phyloP scores from a whole-genome alignment of 2,888 invertebrate species.

The Amblyteles armatorius region DNA sequence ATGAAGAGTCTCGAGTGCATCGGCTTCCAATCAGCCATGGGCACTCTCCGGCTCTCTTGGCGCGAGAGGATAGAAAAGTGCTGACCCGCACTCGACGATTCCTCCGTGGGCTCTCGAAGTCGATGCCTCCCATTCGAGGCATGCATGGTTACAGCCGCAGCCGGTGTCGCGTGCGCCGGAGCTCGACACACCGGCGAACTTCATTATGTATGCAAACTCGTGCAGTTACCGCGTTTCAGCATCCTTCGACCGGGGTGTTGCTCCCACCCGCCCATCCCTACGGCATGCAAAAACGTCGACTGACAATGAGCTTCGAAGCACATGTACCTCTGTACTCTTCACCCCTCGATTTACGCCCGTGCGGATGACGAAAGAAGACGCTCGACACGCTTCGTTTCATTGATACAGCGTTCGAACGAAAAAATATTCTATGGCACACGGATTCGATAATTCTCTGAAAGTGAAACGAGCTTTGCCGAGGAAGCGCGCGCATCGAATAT shows the following conservation, averaged over 20 bases:
- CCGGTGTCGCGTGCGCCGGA: constrained; percentile 51
- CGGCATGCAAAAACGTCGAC: constrained; percentile 56
- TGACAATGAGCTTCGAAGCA: constrained; percentile 54
- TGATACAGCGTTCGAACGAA: not conserved
- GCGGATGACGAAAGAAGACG: constrained; percentile 2
- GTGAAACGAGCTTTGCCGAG: constrained; percentile 18
- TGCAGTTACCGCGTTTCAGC: constrained; percentile 57
- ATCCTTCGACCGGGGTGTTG: constrained; percentile 38
- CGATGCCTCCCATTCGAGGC: constrained; percentile 24
- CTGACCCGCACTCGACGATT: constrained; percentile 52
- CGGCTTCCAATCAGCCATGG: constrained; percentile 52
- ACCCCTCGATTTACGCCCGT: constrained; percentile 1
- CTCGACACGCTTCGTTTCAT: constrained; percentile 10
- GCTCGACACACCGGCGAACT: constrained; percentile 50
- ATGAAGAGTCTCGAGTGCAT: constrained; percentile 41
- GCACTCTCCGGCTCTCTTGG: constrained; percentile 6
- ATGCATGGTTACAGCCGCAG: constrained; percentile 39
- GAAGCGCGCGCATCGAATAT: constrained; percentile 24
- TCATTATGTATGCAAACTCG: constrained; percentile 65
- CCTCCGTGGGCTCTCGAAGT: constrained; percentile 33
- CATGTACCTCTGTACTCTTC: constrained; percentile 15
- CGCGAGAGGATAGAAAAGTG: constrained; percentile 51
- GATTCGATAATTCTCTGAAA: constrained; percentile 13
- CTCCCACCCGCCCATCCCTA: constrained; percentile 7
- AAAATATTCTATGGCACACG: not conserved